Conservation (phyloP, 1,140 invertebrate species). For the Drosophila santomea region DNA sequence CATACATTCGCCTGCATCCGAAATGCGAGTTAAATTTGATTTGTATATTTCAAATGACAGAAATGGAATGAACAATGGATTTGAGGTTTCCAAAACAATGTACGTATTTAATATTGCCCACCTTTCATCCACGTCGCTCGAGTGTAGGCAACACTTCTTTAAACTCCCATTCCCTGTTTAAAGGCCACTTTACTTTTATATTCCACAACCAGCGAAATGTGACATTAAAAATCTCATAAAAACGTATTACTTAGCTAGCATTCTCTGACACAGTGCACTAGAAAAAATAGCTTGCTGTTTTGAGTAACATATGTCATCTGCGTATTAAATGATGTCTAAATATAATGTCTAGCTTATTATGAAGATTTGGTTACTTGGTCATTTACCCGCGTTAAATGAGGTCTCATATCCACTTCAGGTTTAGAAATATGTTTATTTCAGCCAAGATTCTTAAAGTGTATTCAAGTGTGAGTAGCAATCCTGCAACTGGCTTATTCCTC, state of each 20-base stretch:
- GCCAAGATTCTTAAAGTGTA: conserved; percentile 5
- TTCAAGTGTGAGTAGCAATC: not conserved
- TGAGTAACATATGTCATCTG: no score
- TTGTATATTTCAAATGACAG: conserved; percentile 26
- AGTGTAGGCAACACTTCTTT: conserved; percentile 39
- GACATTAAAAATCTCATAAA: conserved; percentile 80
- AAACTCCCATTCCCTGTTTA: conserved; percentile 39
- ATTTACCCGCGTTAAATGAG: no score
- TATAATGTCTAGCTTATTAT: no score
- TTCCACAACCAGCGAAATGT: conserved; percentile 73
- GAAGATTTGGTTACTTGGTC: no score
- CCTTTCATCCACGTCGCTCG: not conserved
- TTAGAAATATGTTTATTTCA: not conserved
- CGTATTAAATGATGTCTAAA: no score
- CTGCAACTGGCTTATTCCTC: conserved; percentile 4
- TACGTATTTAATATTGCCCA: conserved; percentile 15
- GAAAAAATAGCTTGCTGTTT: not conserved
- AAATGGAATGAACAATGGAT: conserved; percentile 36
- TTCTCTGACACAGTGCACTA: conserved; percentile 2
- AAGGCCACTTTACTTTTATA: conserved; percentile 62
- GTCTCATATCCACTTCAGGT: not conserved
- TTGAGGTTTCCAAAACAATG: conserved; percentile 28
- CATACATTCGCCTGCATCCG: conserved; percentile 29
- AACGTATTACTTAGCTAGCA: conserved; percentile 71
- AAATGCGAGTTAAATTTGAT: conserved; percentile 48